A percentile compares a stretch with the other conserved stretches of the same genome.
These are phyloP conservation scores for Saccostrea echinata DNA, from an alignment of 1,140 invertebrate genomes.

Conservation along the genomic window DNA sequence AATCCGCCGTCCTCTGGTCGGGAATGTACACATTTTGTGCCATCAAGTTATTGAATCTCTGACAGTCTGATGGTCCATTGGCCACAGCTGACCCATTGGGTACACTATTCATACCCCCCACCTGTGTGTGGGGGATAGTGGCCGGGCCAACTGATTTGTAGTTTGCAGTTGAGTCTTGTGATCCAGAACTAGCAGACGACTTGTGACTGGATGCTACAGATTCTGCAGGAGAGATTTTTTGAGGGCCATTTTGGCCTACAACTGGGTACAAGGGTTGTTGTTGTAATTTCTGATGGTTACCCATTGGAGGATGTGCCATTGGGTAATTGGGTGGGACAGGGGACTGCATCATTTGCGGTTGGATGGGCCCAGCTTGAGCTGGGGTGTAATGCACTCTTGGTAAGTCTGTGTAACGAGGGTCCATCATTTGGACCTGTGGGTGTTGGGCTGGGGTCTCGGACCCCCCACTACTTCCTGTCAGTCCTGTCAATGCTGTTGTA, in stretches of 20 bases:
- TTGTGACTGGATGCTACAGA: constrained; percentile 70
- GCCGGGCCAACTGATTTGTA: constrained; percentile 55
- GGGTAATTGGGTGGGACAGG: constrained; percentile 55
- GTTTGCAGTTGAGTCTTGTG: constrained; percentile 58
- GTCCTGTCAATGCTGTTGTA: constrained; percentile 82
- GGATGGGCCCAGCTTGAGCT: constrained; percentile 21
- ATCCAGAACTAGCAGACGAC: constrained; percentile 68
- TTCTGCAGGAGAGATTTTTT: constrained; percentile 72
- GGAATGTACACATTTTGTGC: constrained; percentile 75
- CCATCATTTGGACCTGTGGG: constrained; percentile 48
- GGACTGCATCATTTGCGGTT: constrained; percentile 52
- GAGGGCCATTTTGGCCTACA: constrained; percentile 62
- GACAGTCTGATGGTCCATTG: constrained; percentile 58
- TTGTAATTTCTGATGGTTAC: constrained; percentile 53
- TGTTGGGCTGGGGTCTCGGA: constrained; percentile 64
- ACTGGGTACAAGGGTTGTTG: constrained; percentile 53
- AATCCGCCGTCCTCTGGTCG: constrained; percentile 65
- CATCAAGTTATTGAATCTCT: constrained; percentile 67
- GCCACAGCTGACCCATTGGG: constrained; percentile 38
- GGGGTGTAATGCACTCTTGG: constrained; percentile 55
- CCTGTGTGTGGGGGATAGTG: constrained; percentile 46
- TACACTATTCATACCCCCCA: background rate
- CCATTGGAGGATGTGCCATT: constrained; percentile 53
- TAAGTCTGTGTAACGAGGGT: constrained; percentile 59
- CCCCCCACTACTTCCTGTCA: constrained; percentile 75